A percentile compares a stretch with the other conserved stretches of the same genome.
Evolutionary conservation across 2,113 vertebrate species (phyloP).

Genomic region (Microtus ochrogaster): DNA sequence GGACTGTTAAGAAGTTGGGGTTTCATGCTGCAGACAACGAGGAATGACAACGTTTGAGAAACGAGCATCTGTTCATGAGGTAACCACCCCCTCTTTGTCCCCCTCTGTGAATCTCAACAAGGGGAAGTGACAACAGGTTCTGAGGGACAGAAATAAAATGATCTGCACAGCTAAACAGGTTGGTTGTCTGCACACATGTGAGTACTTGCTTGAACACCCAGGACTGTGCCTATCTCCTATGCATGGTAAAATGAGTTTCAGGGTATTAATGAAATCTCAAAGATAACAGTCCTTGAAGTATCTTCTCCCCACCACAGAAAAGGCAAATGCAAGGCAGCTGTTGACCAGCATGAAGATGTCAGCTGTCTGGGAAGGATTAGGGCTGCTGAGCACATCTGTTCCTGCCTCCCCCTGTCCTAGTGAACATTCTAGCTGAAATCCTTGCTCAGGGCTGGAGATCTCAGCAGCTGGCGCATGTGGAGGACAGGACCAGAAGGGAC

Average conservation of each 20-base stretch:
- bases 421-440: conserved; percentile 65
- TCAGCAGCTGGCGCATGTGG: background rate
- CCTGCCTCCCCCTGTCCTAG: conserved; percentile 71
- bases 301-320: background rate
- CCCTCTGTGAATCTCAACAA: background rate
- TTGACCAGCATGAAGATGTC: conserved; percentile 38
- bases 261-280: conserved; percentile 61
- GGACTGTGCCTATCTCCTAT: background rate
- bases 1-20: background rate
- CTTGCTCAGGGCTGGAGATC: background rate
- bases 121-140: background rate
- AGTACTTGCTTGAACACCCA: background rate
- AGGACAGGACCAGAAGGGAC: background rate
- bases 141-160: background rate
- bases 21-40: background rate
- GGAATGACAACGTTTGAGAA: background rate
- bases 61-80: background rate
- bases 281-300: conserved; percentile 56
- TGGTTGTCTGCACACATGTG: background rate
- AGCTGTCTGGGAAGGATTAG: conserved; percentile 76
- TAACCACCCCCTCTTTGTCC: background rate
- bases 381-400: conserved; percentile 77
- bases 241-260: background rate
- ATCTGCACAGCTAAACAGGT: background rate
- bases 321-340: background rate